These are phyloP conservation scores for Microtus pennsylvanicus DNA, from an alignment of 2,113 vertebrate genomes.

Conservation along the genomic window DNA sequence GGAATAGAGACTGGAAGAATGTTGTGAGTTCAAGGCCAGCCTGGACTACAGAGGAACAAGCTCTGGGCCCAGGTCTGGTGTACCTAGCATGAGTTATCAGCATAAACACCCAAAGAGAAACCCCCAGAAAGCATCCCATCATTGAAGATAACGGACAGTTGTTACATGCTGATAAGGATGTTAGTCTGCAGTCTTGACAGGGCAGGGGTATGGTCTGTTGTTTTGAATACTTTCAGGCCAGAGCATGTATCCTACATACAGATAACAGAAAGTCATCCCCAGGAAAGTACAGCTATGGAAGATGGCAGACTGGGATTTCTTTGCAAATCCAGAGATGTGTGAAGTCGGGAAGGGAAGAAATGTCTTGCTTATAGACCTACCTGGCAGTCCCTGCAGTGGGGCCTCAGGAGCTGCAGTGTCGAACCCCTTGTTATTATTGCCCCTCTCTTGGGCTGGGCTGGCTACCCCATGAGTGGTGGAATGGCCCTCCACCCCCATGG, in stretches of 20 bases:
- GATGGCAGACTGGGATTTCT: neutral
- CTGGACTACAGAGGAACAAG: neutral
- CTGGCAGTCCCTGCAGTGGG: neutral
- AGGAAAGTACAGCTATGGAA: neutral
- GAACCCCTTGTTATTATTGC: accelerated
- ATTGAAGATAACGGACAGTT: neutral
- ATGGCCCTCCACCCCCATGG: neutral
- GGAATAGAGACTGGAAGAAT: neutral
- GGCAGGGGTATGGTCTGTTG: accelerated
- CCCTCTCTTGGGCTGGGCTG: neutral
- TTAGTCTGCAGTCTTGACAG: neutral
- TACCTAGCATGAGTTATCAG: neutral
- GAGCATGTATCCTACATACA: neutral
- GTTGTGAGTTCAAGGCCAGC: neutral
- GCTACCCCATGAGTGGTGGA: accelerated
- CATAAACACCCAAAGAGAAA: neutral
- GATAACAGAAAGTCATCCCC: neutral
- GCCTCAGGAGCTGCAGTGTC: accelerated
- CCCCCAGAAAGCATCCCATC: neutral
- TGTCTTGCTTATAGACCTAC: neutral
- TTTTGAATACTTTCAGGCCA: neutral
- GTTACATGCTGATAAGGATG: neutral
- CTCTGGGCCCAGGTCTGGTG: too few species aligned
- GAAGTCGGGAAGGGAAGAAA: neutral
- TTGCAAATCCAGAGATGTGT: neutral